Evolutionary conservation across 2,797 vertebrate species (phyloP), one percentile per base, ranked within the genome.

Genomic region (Pangasius larnaudii): DNA sequence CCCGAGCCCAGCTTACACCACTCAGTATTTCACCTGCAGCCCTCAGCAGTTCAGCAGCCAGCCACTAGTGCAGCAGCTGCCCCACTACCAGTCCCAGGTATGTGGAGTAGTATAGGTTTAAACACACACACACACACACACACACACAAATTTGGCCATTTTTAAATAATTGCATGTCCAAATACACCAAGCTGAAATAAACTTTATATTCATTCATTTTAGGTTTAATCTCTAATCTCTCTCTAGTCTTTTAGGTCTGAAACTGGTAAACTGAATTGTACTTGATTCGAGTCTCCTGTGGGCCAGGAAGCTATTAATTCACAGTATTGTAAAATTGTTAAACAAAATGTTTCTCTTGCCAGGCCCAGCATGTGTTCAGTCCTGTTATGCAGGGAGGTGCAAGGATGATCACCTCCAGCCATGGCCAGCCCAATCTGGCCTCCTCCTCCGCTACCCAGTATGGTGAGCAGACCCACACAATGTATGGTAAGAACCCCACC

Each of bases 11-110:
- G 98, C 96, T 79, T 99, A 99, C 91, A 96, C 98, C 53, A 92
- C 98, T 42, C 98, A 99, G 87, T 99, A 99, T 88, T 98, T 99
- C 89, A 95, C 98, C 90, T 99, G 99, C 93, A 98, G 97, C 92
- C 98, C 98, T 19, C 98, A 98, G 91, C 98, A 99, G 95, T 99
- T 99, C 94, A 94, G 98, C 92, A 99, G 96, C 93, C 98, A 99
- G 94, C 97, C 97, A 27, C 96, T 99, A 77, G 97, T 99, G 90
- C 98, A 98, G 95, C 98, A 98, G 91, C 97, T 99, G 96, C 96
- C 97, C 85, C 98, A 99, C 93, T 99, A 98, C 93, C 98, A 99
- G 42, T 98, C 98, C 89, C 98, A 98, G 96, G 97, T 97, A 72
- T 65, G 53, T 42, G 58, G 39, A 80, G 36, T 58, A 67, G 3